Percentiles rank a stretch among this genome's conserved stretches.
These are phyloP conservation scores for Silurus aristotelis DNA, from an alignment of 2,797 vertebrate species.

Conservation along the genomic window DNA sequence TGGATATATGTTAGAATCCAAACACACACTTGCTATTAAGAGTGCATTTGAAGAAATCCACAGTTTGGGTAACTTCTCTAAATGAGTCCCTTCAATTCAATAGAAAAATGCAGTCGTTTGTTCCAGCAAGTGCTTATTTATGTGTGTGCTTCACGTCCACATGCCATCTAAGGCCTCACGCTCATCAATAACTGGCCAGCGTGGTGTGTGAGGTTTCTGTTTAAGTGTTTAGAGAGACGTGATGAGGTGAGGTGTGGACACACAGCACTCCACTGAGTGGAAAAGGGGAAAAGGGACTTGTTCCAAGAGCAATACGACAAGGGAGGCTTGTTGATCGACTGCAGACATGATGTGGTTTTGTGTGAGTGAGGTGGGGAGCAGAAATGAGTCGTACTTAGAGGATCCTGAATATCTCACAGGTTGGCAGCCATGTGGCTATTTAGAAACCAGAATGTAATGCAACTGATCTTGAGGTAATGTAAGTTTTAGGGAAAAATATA, in stretches of 20 bases:
- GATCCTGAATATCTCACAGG: conserved; percentile 9
- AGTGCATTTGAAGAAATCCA: neutral
- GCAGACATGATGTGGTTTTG: conserved; percentile 13
- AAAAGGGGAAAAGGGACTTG: conserved; percentile 1
- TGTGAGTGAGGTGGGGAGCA: conserved; percentile 3
- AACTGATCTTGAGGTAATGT: neutral
- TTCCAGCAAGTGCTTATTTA: neutral
- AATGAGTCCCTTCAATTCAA: neutral
- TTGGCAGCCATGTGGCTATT: neutral
- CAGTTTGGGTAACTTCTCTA: neutral
- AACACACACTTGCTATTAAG: neutral
- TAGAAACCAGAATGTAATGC: neutral
- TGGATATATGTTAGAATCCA: neutral
- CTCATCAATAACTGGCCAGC: neutral
- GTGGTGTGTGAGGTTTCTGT: neutral
- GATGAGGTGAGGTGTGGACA: conserved; percentile 10
- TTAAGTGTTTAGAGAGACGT: conserved; percentile 8
- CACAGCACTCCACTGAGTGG: conserved; percentile 27
- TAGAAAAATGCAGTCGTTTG: neutral
- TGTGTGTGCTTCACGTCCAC: neutral
- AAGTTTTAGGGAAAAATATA: neutral
- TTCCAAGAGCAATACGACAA: conserved; percentile 20
- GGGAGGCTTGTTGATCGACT: conserved; percentile 4
- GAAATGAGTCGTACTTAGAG: conserved; percentile 2
- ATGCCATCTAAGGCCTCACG: neutral